These are phyloP conservation scores for Eulemur albifrons DNA, from an alignment of 2,797 vertebrate genomes.

Conservation along the genomic window DNA sequence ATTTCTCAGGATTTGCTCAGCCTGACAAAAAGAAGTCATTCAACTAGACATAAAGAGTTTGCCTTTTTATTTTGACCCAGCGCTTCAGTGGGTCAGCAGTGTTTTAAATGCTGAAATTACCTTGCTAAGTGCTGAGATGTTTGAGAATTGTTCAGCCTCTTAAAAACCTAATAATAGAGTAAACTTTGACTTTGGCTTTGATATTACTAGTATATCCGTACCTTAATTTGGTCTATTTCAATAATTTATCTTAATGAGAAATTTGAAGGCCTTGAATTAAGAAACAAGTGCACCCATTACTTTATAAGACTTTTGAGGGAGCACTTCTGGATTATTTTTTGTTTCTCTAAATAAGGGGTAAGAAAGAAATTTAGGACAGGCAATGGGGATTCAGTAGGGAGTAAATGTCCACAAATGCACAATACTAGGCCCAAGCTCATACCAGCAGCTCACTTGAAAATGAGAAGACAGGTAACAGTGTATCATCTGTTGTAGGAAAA, in stretches of 20 bases:
- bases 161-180: not conserved
- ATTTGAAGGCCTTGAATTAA: not conserved
- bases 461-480: not conserved
- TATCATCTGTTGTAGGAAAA: not conserved
- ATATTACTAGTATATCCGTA: not conserved
- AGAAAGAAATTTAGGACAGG: not conserved
- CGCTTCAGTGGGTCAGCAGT: not conserved
- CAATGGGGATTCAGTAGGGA: not conserved
- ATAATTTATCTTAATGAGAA: not conserved
- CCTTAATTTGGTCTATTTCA: not conserved
- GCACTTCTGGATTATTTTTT: not conserved
- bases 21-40: slow-evolving; percentile 14
- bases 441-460: not conserved
- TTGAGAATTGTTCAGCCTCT: not conserved
- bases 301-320: not conserved
- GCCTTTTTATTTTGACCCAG: not conserved
- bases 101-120: not conserved
- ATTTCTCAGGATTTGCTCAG: slow-evolving; percentile 1
- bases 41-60: not conserved
- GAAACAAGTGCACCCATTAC: not conserved
- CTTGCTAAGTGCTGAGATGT: not conserved
- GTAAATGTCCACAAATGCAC: not conserved
- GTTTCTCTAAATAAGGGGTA: not conserved
- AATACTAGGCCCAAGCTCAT: accelerated
- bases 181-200: not conserved